phyloP scores from a whole-genome alignment of 1,140 invertebrate species.

The Aphaenogaster ashmeadi region DNA sequence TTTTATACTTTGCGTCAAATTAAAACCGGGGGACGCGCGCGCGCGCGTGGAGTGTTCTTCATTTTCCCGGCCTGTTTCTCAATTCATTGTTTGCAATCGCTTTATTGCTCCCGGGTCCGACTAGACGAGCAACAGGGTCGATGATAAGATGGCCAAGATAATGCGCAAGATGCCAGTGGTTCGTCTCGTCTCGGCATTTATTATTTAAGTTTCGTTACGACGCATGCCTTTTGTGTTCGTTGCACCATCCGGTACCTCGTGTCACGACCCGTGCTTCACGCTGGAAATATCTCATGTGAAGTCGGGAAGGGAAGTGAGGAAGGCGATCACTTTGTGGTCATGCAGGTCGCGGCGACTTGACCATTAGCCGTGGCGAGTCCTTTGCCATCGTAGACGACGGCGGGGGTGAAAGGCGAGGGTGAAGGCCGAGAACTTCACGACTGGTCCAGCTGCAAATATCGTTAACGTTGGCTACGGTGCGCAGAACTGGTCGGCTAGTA shows the following conservation, averaged over 20 bases:
- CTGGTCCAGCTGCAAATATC: constrained; percentile 83
- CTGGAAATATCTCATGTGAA: constrained; percentile 61
- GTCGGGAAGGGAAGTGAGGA: constrained; percentile 77
- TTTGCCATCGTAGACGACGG: constrained; percentile 73
- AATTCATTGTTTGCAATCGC: background rate
- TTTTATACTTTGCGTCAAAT: constrained; percentile 62
- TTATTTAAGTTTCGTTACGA: constrained; percentile 17
- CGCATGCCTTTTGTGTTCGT: background rate
- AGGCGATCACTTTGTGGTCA: constrained; percentile 84
- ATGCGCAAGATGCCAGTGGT: background rate
- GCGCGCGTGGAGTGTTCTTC: background rate
- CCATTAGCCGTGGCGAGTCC: constrained; percentile 81
- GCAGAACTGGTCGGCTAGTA: constrained; percentile 77
- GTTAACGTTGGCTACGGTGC: constrained; percentile 79
- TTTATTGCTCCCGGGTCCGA: constrained; percentile 26
- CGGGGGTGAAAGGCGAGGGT: constrained; percentile 57
- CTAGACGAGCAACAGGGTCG: background rate
- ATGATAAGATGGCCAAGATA: background rate
- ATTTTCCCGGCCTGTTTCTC: constrained; percentile 17
- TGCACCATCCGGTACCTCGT: background rate
- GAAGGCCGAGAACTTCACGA: constrained; percentile 79
- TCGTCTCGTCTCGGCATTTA: background rate
- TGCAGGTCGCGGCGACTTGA: constrained; percentile 82
- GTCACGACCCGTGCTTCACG: background rate
- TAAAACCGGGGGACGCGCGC: constrained; percentile 42